These are phyloP conservation scores for Dendronephthya gigantea DNA, from an alignment of 64 coral and sea anemone genomes.

Conservation along the genomic window DNA sequence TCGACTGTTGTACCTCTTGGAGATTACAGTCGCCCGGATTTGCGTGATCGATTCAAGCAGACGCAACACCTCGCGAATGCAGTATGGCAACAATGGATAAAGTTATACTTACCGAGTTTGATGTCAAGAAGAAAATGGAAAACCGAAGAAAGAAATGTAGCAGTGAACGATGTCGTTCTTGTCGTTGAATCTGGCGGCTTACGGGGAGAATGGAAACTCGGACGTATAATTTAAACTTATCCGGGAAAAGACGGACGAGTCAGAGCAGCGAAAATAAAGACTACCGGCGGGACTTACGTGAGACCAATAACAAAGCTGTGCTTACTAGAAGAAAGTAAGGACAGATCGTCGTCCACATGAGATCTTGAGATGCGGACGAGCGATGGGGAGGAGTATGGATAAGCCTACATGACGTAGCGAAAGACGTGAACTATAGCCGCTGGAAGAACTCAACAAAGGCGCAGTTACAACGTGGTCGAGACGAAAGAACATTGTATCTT, in stretches of 20 bases:
- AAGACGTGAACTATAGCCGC: too few species aligned
- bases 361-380: neutral
- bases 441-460: too few species aligned
- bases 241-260: neutral
- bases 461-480: too few species aligned
- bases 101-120: neutral
- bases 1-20: neutral
- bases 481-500: too few species aligned
- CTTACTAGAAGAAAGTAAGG: neutral
- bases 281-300: neutral
- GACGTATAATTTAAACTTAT: neutral
- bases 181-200: neutral
- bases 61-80: neutral
- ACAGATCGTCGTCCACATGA: neutral
- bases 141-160: neutral
- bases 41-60: neutral
- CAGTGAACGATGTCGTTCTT: neutral
- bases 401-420: neutral
- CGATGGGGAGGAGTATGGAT: slow-evolving; percentile 5
- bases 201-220: neutral
- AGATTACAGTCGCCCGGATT: neutral
- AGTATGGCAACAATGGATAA: neutral
- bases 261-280: neutral
- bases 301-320: neutral
- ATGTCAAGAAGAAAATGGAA: neutral